A percentile compares a stretch with the other conserved stretches of the same genome.
Conservation (phyloP, 2,888 invertebrate species). For the Pomacea canaliculata region DNA sequence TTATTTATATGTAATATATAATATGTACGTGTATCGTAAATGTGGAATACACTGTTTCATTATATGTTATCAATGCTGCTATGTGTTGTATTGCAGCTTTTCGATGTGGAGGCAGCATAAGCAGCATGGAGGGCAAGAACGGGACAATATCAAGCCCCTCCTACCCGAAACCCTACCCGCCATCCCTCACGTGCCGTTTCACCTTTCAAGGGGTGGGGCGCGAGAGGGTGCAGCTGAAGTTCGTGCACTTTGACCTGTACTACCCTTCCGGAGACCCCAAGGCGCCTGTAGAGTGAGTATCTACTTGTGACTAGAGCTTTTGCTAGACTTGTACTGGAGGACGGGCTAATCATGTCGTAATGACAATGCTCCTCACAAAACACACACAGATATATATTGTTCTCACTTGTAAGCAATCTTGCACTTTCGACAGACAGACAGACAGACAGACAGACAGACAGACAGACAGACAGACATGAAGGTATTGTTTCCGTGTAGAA, state of each 20-base stretch:
- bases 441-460: not conserved
- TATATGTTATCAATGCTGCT: too few relatives aligned
- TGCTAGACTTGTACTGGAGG: too few relatives aligned
- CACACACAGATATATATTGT: too few relatives aligned
- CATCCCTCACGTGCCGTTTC: constrained; percentile 83
- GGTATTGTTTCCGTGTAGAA: too few relatives aligned
- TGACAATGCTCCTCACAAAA: too few relatives aligned
- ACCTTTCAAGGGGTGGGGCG: constrained; percentile 82
- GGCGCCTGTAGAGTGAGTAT: constrained; percentile 57
- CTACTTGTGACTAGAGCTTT: not conserved
- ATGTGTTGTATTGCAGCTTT: constrained; percentile 54
- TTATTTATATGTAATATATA: too few relatives aligned
- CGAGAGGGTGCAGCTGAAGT: constrained; percentile 84
- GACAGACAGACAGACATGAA: too few relatives aligned
- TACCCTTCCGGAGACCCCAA: constrained; percentile 50
- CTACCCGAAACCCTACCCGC: constrained; percentile 82
- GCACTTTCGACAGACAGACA: not conserved
- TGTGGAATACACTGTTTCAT: too few relatives aligned
- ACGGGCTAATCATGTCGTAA: too few relatives aligned
- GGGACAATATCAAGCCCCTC: constrained; percentile 87
- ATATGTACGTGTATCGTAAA: too few relatives aligned
- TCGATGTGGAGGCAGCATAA: constrained; percentile 50
- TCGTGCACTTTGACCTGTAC: constrained; percentile 70
- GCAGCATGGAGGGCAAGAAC: constrained; percentile 45
- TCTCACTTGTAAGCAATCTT: too few relatives aligned